Evolutionary conservation across 2,797 vertebrate genomes (phyloP), one percentile per base, ranked within the genome.

Genomic region (Acrossocheilus wenchowensis): DNA sequence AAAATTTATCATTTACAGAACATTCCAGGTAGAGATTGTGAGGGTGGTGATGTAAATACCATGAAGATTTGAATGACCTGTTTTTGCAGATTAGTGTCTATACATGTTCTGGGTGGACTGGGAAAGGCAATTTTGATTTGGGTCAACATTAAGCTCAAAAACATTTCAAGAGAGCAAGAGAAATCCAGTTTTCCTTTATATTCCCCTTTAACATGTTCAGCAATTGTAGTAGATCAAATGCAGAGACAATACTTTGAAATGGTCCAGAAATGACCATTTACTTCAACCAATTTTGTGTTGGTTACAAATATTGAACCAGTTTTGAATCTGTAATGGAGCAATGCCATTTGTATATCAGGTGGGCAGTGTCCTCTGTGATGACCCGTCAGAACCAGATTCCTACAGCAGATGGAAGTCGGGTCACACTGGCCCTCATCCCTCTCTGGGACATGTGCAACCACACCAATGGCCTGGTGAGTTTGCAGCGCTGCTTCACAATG

Each of bases 361-460:
- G 98, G 98, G 98, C 98, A 0, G 98, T 99, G 83, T 99, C 98
- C 30, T 99, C 98, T 0, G 98, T 99, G 88, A 99, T 99, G 98
- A 99, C 98, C 7, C 96, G 98, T 48, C 98, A 99, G 94, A 99
- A 99, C 93, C 98, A 99, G 92, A 99, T 99, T 90, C 98, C 98
- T 23, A 99, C 98, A 6, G 97, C 98, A 93, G 98, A 99, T 0
- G 98, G 98, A 83, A 98, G 97, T 90, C 95, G 96, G 62, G 97
- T 99, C 91, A 99, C 97, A 11, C 94, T 99, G 93, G 98, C 98
- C 54, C 95, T 99, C 39, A 99, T 99, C 91, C 98, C 98, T 4
- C 92, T 99, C 4, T 99, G 98, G 98, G 98, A 99, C 94, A 99
- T 99, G 98, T 99, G 98, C 90, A 99, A 99, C 93, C 98, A 99